phyloP scores from a whole-genome alignment of 92 coral and sea anemone species.

The Actinernus sp. region DNA sequence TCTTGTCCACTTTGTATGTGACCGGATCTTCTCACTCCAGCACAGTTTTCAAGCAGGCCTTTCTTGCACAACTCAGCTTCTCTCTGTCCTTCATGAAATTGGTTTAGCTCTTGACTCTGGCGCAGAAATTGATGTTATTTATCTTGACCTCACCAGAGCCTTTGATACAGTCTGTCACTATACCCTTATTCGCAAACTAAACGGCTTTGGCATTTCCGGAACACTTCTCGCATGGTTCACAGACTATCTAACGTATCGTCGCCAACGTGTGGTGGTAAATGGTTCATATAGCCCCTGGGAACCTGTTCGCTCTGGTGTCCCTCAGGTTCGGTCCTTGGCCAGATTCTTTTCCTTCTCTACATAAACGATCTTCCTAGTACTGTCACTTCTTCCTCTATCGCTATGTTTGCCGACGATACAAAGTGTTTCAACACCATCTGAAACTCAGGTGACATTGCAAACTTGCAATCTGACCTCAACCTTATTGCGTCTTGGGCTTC shows the following conservation, averaged over 20 bases:
- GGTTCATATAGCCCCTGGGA: no score
- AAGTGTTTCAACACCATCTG: conserved; percentile 25
- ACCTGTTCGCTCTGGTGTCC: conserved; percentile 34
- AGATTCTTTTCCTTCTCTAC: conserved; percentile 36
- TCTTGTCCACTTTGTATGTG: conserved; percentile 2
- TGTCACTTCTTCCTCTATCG: conserved; percentile 9
- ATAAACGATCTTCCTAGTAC: conserved; percentile 37
- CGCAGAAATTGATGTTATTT: conserved; percentile 28
- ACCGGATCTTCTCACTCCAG: conserved; percentile 13
- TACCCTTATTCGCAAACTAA: conserved; percentile 6
- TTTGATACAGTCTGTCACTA: conserved; percentile 22
- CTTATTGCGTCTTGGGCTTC: conserved; percentile 24
- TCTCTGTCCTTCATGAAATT: conserved; percentile 38
- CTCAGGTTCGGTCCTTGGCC: no score
- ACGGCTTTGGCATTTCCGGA: conserved; percentile 3
- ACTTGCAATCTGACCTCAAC: conserved; percentile 45
- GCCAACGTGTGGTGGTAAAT: no score
- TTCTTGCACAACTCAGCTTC: conserved; percentile 26
- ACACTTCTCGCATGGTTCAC: conserved; percentile 17
- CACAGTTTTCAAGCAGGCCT: conserved; percentile 19
- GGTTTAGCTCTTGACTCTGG: conserved; percentile 24
- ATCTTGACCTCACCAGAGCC: conserved; percentile 19
- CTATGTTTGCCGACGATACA: conserved; percentile 52
- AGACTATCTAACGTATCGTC: no score
- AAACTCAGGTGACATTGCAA: conserved; percentile 11